Conservation (phyloP, 2,113 vertebrate species). For the Protomyctophum bolini region DNA sequence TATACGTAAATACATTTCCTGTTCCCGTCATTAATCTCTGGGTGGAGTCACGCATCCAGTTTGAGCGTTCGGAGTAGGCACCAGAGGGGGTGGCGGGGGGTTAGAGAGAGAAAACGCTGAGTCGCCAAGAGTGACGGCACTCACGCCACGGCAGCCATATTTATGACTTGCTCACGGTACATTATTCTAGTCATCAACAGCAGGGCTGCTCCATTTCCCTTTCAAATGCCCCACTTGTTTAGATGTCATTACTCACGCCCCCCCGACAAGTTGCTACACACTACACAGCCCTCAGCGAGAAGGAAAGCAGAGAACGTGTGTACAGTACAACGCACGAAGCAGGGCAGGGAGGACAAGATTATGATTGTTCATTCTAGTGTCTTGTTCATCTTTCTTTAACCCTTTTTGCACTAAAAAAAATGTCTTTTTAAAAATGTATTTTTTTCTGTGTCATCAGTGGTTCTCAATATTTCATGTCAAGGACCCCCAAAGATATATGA, state of each 20-base stretch:
- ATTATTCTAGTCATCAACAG: slow-evolving; percentile 28
- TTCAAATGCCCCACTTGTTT: slow-evolving; percentile 11
- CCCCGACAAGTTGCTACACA: slow-evolving; percentile 18
- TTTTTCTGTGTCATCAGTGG: no score
- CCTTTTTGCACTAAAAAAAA: no score
- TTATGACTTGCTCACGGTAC: slow-evolving; percentile 36
- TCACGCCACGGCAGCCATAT: slow-evolving; percentile 15
- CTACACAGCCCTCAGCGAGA: slow-evolving; percentile 38
- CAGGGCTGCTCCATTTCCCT: slow-evolving; percentile 25
- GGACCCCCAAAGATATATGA: no score
- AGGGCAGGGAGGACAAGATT: neutral
- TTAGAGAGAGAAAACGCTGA: slow-evolving; percentile 29
- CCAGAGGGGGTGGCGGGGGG: neutral
- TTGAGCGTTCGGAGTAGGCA: neutral
- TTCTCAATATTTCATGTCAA: no score
- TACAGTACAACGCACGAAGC: neutral
- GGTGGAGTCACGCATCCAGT: neutral
- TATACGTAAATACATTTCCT: slow-evolving; percentile 34
- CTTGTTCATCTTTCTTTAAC: neutral
- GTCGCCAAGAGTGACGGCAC: slow-evolving; percentile 21
- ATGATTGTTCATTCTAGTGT: neutral
- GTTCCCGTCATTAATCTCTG: slow-evolving; percentile 39
- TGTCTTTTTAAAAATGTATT: no score
- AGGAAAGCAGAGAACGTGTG: neutral
- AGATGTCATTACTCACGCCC: slow-evolving; percentile 38